Percentiles rank a stretch among this genome's conserved stretches.
Conservation (phyloP, 2,797 vertebrate species). For the Remorina albescens region DNA sequence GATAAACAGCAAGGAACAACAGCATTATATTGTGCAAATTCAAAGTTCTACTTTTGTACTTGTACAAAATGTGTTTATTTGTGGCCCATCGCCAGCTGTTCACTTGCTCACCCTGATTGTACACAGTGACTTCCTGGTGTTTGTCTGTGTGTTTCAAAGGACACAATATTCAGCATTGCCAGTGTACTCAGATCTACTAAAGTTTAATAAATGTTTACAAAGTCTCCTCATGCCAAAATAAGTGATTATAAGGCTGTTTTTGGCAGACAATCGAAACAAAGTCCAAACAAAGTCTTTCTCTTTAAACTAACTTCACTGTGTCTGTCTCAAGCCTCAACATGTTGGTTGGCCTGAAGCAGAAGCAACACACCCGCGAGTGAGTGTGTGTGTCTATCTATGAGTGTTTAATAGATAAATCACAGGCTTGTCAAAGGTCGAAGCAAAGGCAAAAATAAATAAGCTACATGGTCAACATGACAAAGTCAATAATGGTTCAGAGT, state of each 20-base stretch:
- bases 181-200: not conserved
- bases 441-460: slow-evolving; percentile 7
- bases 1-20: not conserved
- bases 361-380: not conserved
- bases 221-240: not conserved
- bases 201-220: not conserved
- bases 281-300: not conserved
- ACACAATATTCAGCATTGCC: not conserved
- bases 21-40: too few species aligned
- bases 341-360: slow-evolving; percentile 15
- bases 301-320: slow-evolving; percentile 1
- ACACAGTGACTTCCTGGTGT: not conserved
- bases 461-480: not conserved
- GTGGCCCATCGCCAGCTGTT: not conserved
- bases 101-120: not conserved
- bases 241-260: not conserved
- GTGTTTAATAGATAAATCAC: slow-evolving; percentile 1
- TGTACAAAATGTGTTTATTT: not conserved
- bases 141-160: not conserved
- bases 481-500: slow-evolving; percentile 5
- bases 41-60: not conserved
- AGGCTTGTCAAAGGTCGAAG: not conserved
- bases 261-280: not conserved
- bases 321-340: slow-evolving; percentile 45
- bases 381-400: slow-evolving; percentile 2